These are phyloP conservation scores for Mythimna loreyi DNA, from an alignment of 2,888 invertebrate genomes.

Conservation along the genomic window DNA sequence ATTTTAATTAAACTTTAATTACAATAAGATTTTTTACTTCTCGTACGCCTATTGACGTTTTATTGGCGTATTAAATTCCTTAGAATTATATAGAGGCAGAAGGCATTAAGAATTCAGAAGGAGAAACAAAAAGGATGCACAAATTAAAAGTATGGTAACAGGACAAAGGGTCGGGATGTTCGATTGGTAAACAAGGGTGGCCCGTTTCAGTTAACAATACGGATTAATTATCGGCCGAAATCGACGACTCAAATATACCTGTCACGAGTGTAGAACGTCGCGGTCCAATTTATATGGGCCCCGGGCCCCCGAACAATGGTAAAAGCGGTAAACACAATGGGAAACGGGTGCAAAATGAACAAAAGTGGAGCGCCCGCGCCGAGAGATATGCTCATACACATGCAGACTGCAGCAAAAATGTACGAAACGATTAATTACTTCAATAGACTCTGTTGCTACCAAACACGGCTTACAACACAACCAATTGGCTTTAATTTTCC, in stretches of 20 bases:
- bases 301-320: conserved; percentile 88
- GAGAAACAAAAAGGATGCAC: conserved; percentile 64
- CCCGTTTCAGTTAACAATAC: conserved; percentile 87
- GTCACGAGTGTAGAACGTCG: conserved; percentile 87
- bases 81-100: conserved; percentile 28
- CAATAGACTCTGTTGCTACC: conserved; percentile 35
- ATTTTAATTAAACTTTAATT: conserved; percentile 74
- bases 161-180: conserved; percentile 75
- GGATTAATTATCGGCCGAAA: conserved; percentile 90
- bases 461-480: conserved; percentile 6
- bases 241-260: conserved; percentile 90
- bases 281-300: conserved; percentile 88
- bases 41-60: conserved; percentile 60
- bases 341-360: conserved; percentile 85
- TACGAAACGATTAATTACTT: conserved; percentile 61
- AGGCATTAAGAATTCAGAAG: conserved; percentile 59
- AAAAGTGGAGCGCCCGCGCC: conserved; percentile 71
- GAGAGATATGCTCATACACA: conserved; percentile 61
- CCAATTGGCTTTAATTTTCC: conserved; percentile 7
- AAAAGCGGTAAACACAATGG: conserved; percentile 89
- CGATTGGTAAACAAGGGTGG: conserved; percentile 85
- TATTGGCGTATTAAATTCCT: conserved; percentile 53
- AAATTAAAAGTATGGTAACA: conserved; percentile 75
- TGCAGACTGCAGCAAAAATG: conserved; percentile 44
- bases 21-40: conserved; percentile 63